Base-by-base conservation (phyloP, 2,797 vertebrate species). In the Rhodeus uyekii region DNA sequence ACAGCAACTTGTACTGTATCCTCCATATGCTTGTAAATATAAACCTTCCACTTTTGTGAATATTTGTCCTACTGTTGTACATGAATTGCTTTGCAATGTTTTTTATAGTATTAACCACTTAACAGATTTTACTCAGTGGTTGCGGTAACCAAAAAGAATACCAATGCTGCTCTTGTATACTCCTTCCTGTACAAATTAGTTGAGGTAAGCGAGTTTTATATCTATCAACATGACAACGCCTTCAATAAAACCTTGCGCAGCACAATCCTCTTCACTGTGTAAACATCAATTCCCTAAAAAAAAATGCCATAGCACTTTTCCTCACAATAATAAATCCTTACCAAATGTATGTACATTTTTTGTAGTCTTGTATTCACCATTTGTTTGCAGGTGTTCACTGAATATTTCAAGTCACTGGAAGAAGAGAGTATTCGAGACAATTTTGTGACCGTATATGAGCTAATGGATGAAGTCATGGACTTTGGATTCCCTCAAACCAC, bases 391-490 rank as follows among this genome's bases (percentile, higher is more conserved):
- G 93, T 96, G 13, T 96, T 96, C 85, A 94, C 89, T 64, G 94
- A 96, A 79, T 96, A 96, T 88, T 96, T 96, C 76, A 95, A 95
- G 84, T 93, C 94, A 85, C 83, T 96, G 0, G 95, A 96, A 83
- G 95, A 96, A 81, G 95, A 96, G 89, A 96, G 95, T 39, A 95
- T 96, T 67, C 94, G 95, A 2, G 95, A 96, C 89, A 96, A 96
- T 90, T 96, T 96, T 89, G 95, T 96, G 88, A 96, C 93, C 0
- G 94, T 96, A 58, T 96, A 96, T 19, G 95, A 96, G 89, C 92
- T 96, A 78, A 91, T 96, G 94, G 95, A 96, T 10, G 95, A 96
- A 87, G 87, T 96, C 80, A 96, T 96, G 95, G 95, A 96, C 88
- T 96, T 95, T 44, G 95, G 95, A 42, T 95, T 96, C 79, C 95